Base-by-base conservation (phyloP, 2,113 vertebrate species). In the Sceloporus undulatus region DNA sequence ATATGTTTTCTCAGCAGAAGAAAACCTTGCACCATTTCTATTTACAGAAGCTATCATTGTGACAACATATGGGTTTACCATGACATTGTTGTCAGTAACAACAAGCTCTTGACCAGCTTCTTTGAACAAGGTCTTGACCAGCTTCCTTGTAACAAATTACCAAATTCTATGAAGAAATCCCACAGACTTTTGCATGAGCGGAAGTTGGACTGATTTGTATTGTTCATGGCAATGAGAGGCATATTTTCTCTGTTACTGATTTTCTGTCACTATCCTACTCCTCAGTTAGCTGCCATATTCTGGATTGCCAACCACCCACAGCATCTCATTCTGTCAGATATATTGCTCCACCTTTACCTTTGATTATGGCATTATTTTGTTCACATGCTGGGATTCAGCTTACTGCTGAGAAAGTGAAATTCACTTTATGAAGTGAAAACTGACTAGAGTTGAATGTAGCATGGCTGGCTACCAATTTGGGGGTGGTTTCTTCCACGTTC, bases 311-410 rank as follows among this genome's bases (percentile, higher is more conserved):
- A 3, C 25, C 65, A 70, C 65, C 40, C 62, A 27, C 68, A 66
- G 56, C 27, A 66, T 77, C 7, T 21, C 21, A 42, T 83, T 83
- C 77, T 66, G 38, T 66, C 62, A 82, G 59, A 56, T 0, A 38
- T 21, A 40, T 38, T 29, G 14, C 13, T 62, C 56, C 38, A 27
- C 40, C 56, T 77, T 77, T 42, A 48, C 34, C 70, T 40, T 38
- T 59, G 48, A 34, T 42, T 84, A 84, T 71, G 68, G 29, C 52
- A 74, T 74, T 56, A 65, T 85, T 74, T 85, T 75, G 29, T 65
- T 77, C 74, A 65, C 40, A 65, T 42, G 40, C 56, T 62, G 23
- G 48, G 38, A 62, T 8, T 65, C 56, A 42, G 65, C 56, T 48
- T 77, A 77, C 59, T 85, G 34, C 16, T 75, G 56, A 62, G 34